Evolutionary conservation across 2,113 vertebrate species (phyloP), one percentile per base, ranked within the genome.

Genomic region (Oenanthe oenanthe): DNA sequence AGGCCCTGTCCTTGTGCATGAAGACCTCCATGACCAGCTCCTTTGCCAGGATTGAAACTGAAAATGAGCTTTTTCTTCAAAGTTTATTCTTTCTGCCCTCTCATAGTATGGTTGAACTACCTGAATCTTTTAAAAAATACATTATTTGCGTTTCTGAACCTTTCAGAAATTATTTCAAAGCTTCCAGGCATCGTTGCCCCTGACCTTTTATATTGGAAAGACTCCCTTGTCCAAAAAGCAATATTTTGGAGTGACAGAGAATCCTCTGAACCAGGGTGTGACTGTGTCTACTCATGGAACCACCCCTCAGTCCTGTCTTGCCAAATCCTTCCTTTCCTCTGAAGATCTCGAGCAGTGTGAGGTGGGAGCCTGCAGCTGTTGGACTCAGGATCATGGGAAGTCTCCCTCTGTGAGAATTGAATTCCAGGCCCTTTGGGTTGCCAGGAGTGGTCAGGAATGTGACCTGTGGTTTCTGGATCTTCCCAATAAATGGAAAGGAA

Each of bases 381-480:
- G 85, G 38, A 21, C 36, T 76, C 4, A 3, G 73, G 45, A 38
- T 83, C 90, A 85, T 5, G 5, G 91, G 71, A 70, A 17, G 11
- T 28, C 26, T 77, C 88, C 28, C 28, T 86, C 47, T 66, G 20
- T 40, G 58, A 56, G n/a, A 92, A 92, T 75, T 43, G n/a, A 32
- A 47, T 91, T 84, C 95, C 20, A 60, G 53, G 17, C 75, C 47
- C 21, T 88, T 68, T 47, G 60, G 75, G 51, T 88, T 90, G 88
- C 85, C 91, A 90, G 61, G 72, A 90, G 82, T 26, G 79, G 71
- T 93, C 85, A 71, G 79, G 85, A 97, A 95, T 78, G 91, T 83
- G 88, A 88, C 81, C 72, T 88, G 95, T 94, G 95, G 94, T 93
- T 96, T 94, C 58, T 86, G 79, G 82, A 77, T 86, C 85, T 48